Conservation (phyloP, 2,797 vertebrate species). For the Sebastolobus alascanus region DNA sequence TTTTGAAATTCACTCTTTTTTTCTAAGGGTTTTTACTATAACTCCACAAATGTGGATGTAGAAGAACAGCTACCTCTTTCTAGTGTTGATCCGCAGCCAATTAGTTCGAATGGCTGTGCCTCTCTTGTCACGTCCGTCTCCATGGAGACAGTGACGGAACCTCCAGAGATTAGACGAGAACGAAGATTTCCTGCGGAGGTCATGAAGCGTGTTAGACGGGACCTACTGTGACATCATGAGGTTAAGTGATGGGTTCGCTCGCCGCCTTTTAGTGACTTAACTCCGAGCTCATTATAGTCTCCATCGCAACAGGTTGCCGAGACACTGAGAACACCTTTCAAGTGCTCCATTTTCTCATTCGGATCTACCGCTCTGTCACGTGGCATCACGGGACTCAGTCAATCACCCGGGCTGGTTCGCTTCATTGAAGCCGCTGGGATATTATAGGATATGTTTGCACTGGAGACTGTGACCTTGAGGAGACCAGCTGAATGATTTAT, state of each 20-base stretch:
- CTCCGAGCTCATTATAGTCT: slow-evolving; percentile 52
- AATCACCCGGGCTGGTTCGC: slow-evolving; percentile 1
- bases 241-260: slow-evolving; percentile 45
- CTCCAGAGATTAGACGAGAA: slow-evolving; percentile 28
- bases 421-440: slow-evolving; percentile 21
- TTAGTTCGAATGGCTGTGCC: slow-evolving; percentile 37
- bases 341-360: slow-evolving; percentile 10
- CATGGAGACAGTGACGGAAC: slow-evolving; percentile 48
- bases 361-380: not conserved
- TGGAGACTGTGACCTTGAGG: slow-evolving; percentile 50
- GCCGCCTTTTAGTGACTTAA: slow-evolving; percentile 28
- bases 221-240: slow-evolving; percentile 53
- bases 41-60: not conserved
- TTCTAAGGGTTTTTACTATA: not conserved
- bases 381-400: not conserved
- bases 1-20: not conserved
- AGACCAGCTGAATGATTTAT: slow-evolving; percentile 55
- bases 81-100: slow-evolving; percentile 30
- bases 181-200: slow-evolving; percentile 32
- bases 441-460: slow-evolving; percentile 39
- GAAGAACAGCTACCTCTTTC: slow-evolving; percentile 1
- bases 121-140: slow-evolving; percentile 45
- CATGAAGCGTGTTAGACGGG: slow-evolving; percentile 46
- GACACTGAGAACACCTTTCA: slow-evolving; percentile 1
- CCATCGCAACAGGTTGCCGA: slow-evolving; percentile 13